Evolutionary conservation across 2,113 vertebrate genomes (phyloP), one percentile per base, ranked within the genome.

Genomic region (Esox niger): DNA sequence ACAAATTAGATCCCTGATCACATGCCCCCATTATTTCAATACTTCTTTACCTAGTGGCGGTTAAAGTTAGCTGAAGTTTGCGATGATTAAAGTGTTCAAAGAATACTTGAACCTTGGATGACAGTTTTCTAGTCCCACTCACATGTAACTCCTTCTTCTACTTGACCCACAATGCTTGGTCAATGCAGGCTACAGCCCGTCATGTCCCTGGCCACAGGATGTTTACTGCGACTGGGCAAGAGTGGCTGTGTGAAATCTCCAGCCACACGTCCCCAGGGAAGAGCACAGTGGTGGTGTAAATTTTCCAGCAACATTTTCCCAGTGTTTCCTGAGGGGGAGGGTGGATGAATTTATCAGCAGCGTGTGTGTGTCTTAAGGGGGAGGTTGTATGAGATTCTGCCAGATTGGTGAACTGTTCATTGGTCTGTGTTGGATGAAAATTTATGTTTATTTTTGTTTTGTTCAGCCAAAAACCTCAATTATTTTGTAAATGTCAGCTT

Each of bases 171-270:
- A 43, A 17, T 43, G 38, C 38, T 15, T 43, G 38, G 38, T 43
- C 13, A 15, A 43, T 43, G 38, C 5, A 43, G 11, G 17, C 35
- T 7, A 60, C 29, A 69, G 66, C 46, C 49, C 35, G 23, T 74
- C 27, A 47, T 73, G 57, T 64, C 66, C 69, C 54, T 59, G 59
- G 70, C 32, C 35, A 64, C 71, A 63, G 43, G 72, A 31, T 83
- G 59, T 79, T 82, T 76, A 74, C 66, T 32, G 49, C 66, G 64
- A 30, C 61, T 29, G 55, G 46, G 72, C 71, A 73, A 30, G 4
- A 69, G 58, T 32, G 62, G 8, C 54, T 61, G 52, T 74, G 70
- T 61, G 31, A 70, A 62, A 64, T 62, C 59, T 73, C 62, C 70
- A 71, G 64, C 59, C 59, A 54, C 33, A 60, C 23, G 47, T 15